A percentile compares a stretch with the other conserved stretches of the same genome.
These are phyloP conservation scores for Amblyjoppa fuscipennis DNA, from an alignment of 2,888 invertebrate genomes.

Conservation along the genomic window DNA sequence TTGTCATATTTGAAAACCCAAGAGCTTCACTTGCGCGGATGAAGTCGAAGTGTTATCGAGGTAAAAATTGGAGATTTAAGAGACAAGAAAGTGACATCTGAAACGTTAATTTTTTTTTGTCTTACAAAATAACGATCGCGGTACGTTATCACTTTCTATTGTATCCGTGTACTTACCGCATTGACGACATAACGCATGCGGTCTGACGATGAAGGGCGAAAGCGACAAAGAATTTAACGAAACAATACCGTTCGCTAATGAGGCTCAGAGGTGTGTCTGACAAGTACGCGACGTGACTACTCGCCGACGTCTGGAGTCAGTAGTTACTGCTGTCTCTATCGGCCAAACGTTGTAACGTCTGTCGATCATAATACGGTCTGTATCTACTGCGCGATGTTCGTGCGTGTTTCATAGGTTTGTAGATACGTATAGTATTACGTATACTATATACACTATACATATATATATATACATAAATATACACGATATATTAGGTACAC, in stretches of 20 bases:
- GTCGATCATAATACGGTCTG: constrained; percentile 22
- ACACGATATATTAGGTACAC: constrained; percentile 10
- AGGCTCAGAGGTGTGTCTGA: constrained; percentile 39
- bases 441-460: constrained; percentile 34
- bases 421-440: constrained; percentile 48
- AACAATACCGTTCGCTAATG: neutral
- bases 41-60: neutral
- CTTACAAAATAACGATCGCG: neutral
- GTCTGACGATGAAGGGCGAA: neutral
- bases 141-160: neutral
- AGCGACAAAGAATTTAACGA: constrained; percentile 11
- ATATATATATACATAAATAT: constrained; percentile 10
- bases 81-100: neutral
- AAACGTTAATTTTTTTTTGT: neutral
- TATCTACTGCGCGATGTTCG: constrained; percentile 30
- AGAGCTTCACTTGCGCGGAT: neutral
- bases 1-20: neutral
- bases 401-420: constrained; percentile 49
- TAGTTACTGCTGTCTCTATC: constrained; percentile 25
- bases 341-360: constrained; percentile 29
- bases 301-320: constrained; percentile 13
- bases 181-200: neutral
- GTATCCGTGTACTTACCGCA: neutral
- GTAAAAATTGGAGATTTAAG: neutral
- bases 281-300: constrained; percentile 51